Evolutionary conservation across 2,797 vertebrate genomes (phyloP), one percentile per base, ranked within the genome.

Genomic region (Toxotes lorentzi): DNA sequence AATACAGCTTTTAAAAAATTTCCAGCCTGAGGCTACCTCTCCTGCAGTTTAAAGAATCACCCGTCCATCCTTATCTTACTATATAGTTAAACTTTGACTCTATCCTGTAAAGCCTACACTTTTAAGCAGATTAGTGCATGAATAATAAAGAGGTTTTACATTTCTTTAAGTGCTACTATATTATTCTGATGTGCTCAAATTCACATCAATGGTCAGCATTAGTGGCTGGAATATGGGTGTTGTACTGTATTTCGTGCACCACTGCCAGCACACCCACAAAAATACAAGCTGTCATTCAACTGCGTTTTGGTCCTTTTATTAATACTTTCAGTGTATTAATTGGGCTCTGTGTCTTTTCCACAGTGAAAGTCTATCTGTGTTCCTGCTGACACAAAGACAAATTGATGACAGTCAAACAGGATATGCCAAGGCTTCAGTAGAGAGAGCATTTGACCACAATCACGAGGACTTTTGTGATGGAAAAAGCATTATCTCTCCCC

Each of bases 401-500:
- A 23, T n/a, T 57, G 35, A 23, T 73, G 69, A 74, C 67, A 45
- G 67, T 32, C 53, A 7, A 16, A 0, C 16, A 8, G 40, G 54
- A 57, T 72, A 23, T 68, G 24, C 40, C 40, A 35, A 24, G 40
- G 13, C 45, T 34, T 45, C 19, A 43, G 35, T 12, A 73, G 61
- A 30, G 30, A 35, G 59, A 58, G 19, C 32, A 10, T 71, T 71
- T 53, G 38, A 73, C 51, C 27, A 11, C 21, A 45, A 30, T 75
- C 79, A 64, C 34, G 60, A 57, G 63, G 67, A 64, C 16, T 19
- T 67, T 35, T 45, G n/a, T 45, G 70, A 81, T 83, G 84, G 80
- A 83, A 79, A 77, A 84, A 51, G 32, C 82, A 84, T 84, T 13
- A 69, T 53, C 43, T 62, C 68, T 60, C 51, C 38, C 70, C n/a